Base-by-base conservation (phyloP, 1,140 invertebrate species). In the Pemphigus obesinymphae region DNA sequence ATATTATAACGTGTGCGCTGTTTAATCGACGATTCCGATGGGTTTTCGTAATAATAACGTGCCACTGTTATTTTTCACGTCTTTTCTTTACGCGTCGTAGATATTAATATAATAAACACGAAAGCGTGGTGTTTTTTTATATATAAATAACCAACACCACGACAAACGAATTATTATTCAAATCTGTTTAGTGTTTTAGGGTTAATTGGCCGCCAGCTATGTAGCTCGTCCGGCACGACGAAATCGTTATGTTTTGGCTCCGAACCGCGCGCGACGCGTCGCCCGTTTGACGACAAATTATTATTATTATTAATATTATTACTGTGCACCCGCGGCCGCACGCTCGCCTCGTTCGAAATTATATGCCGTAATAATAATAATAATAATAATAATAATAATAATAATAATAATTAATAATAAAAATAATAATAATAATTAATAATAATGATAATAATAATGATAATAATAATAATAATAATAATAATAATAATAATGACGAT, bases 141-240 rank as follows among this genome's bases (percentile, higher is more conserved):
- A n/a, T 70, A 70, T 70, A 70, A 70, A 70, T 70, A 70, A 70
- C 37, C 2, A 17, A 17, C 7, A 3, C 13, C 63, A 15, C 63
- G 63, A 70, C 66, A 15, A 26, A 70, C 66, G 34, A 70, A 70
- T 70, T 70, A 70, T 70, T 43, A 43, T 70, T 70, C 66, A 70
- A 43, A 70, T 70, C 66, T 70, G 66, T 70, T 70, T 70, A 70
- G 66, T 70, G 66, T 70, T 40, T 43, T 23, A 37, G 34, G 34
- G 66, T 70, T 70, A 70, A 70, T 70, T 70, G 34, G 66, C 66
- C 63, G 61, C 31, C 34, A 15, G 63, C 34, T 37, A 34, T 66
- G n/a, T n/a, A n/a, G n/a, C n/a, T n/a, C n/a, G n/a, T n/a, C 50
- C n/a, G 50, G 17, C 7, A 7, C 7, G 7, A 55, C 3, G 37